A percentile compares a stretch with the other conserved stretches of the same genome.
Conservation (phyloP, 2,888 invertebrate genomes). For the Harpagoxenus sublaevis region DNA sequence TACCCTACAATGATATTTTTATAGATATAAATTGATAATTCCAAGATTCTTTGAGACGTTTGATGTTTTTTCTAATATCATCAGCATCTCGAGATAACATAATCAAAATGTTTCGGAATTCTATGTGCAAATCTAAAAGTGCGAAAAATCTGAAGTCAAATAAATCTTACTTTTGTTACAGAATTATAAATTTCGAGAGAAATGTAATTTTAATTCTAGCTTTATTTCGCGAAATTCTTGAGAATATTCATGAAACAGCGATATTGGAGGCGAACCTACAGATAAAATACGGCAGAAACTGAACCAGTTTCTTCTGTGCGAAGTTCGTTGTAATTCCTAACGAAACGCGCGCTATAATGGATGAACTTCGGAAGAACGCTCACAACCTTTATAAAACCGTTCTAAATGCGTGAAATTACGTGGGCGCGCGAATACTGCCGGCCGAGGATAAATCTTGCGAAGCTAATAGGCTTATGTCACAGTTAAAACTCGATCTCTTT, state of each 20-base stretch:
- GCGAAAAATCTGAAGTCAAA: not conserved
- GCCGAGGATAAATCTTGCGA: constrained; percentile 61
- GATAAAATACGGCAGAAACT: constrained; percentile 8
- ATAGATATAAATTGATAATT: not conserved
- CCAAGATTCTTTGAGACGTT: not conserved
- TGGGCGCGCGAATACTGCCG: constrained; percentile 42
- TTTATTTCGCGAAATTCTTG: constrained; percentile 18
- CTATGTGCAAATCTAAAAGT: not conserved
- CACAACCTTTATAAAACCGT: constrained; percentile 42
- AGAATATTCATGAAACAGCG: not conserved
- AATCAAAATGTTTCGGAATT: not conserved
- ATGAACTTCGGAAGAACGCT: constrained; percentile 30
- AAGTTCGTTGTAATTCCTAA: constrained; percentile 32
- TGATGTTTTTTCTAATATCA: not conserved
- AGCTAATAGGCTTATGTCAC: constrained; percentile 69
- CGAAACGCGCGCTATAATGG: constrained; percentile 30
- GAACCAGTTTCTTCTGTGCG: not conserved
- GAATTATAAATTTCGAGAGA: constrained; percentile 25
- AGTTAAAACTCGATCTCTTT: constrained; percentile 61
- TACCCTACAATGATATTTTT: not conserved
- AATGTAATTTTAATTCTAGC: not conserved
- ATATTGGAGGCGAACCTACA: not conserved
- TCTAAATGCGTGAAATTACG: constrained; percentile 56
- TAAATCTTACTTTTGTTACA: not conserved
- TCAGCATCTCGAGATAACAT: not conserved